These are phyloP conservation scores for Arion vulgaris DNA, from an alignment of 1,140 invertebrate genomes.

Conservation along the genomic window DNA sequence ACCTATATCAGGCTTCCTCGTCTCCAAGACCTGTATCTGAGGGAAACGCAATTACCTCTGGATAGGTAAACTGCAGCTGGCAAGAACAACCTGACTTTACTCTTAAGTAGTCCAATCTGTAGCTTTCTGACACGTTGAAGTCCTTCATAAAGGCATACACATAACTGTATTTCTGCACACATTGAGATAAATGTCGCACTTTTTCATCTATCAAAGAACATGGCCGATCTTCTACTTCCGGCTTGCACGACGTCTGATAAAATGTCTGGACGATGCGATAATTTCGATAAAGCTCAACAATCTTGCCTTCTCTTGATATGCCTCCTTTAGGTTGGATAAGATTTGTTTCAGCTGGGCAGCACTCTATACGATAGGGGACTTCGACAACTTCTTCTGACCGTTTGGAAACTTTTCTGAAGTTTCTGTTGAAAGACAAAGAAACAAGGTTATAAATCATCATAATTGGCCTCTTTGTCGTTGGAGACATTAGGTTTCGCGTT, in stretches of 20 bases:
- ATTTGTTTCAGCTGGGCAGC: constrained; percentile 85
- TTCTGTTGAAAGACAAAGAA: constrained; percentile 1
- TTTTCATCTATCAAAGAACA: constrained; percentile 84
- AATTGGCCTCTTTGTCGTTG: too few species aligned
- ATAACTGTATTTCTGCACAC: constrained; percentile 88
- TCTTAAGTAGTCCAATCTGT: constrained; percentile 86
- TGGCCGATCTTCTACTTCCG: constrained; percentile 80
- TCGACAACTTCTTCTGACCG: not conserved
- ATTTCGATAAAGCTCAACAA: constrained; percentile 84
- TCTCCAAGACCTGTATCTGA: too few species aligned
- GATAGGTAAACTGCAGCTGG: constrained; percentile 74
- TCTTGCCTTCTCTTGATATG: constrained; percentile 80
- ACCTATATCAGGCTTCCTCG: too few species aligned
- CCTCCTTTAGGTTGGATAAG: constrained; percentile 85
- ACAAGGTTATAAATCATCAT: too few species aligned
- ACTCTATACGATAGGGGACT: constrained; percentile 72
- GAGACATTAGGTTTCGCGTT: too few species aligned
- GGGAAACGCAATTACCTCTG: not conserved
- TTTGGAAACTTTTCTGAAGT: constrained; percentile 25
- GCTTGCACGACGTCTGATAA: constrained; percentile 85
- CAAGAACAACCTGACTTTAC: constrained; percentile 88
- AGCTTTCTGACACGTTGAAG: constrained; percentile 73
- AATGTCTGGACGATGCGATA: constrained; percentile 77
- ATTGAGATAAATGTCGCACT: constrained; percentile 80
- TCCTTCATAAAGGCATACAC: constrained; percentile 84